A percentile compares a stretch with the other conserved stretches of the same genome.
Conservation (phyloP, 2,888 invertebrate genomes). For the Lycocerus yunnanus region DNA sequence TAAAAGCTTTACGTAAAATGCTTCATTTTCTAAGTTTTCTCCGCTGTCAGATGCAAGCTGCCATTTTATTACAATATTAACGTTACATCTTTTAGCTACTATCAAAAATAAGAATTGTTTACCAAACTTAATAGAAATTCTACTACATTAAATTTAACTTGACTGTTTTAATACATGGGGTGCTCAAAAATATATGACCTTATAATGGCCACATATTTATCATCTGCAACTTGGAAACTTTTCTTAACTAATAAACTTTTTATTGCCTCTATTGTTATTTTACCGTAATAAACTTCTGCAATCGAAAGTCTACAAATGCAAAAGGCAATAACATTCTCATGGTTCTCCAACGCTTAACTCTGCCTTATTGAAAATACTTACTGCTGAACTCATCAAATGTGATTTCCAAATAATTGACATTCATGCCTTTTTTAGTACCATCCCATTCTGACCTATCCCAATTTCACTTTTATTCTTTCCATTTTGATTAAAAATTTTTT, state of each 20-base stretch:
- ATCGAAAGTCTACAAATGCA: neutral
- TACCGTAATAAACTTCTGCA: neutral
- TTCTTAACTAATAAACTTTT: neutral
- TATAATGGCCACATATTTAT: neutral
- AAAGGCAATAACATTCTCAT: neutral
- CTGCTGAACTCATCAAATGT: neutral
- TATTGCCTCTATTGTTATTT: neutral
- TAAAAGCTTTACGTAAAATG: conserved; percentile 23
- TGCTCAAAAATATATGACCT: neutral
- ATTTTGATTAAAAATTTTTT: neutral
- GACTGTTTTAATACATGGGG: neutral
- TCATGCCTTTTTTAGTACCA: neutral
- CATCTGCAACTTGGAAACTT: neutral
- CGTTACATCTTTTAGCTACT: neutral
- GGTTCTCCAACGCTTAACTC: neutral
- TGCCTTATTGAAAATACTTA: neutral
- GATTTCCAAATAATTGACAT: neutral
- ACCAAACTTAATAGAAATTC: neutral
- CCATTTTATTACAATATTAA: neutral
- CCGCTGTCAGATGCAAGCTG: conserved; percentile 1
- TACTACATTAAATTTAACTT: neutral
- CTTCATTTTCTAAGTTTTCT: conserved; percentile 8
- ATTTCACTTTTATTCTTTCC: neutral
- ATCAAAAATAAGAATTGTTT: neutral
- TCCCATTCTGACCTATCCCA: neutral